Percentiles rank a stretch among this genome's conserved stretches.
phyloP scores from a whole-genome alignment of 2,113 vertebrate genomes.

The Chlorodrepanis virens region DNA sequence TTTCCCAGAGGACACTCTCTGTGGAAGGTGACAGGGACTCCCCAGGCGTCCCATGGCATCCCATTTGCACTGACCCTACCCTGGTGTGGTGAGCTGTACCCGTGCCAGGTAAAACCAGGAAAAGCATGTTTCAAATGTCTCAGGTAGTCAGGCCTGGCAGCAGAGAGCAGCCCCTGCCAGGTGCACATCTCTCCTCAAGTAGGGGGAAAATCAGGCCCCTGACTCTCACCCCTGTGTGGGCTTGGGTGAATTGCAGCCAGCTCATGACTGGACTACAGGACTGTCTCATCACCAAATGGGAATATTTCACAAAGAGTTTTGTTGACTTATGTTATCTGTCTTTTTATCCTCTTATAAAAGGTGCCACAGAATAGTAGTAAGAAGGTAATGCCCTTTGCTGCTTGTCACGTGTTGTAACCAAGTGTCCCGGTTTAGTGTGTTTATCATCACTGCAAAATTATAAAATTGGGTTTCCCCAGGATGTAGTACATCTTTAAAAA shows the following conservation, averaged over 20 bases:
- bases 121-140: neutral
- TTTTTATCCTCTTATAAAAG: neutral
- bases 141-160: neutral
- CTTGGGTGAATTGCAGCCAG: neutral
- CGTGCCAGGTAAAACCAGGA: rapidly evolving
- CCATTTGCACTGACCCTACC: neutral
- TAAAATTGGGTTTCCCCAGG: neutral
- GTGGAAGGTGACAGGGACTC: neutral
- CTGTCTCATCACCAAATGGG: neutral
- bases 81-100: rapidly evolving
- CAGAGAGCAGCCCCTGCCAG: neutral
- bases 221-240: rapidly evolving
- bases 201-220: rapidly evolving
- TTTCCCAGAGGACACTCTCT: neutral
- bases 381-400: neutral
- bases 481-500: neutral
- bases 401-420: neutral
- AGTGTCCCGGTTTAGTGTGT: neutral
- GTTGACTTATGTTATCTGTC: neutral
- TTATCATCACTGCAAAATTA: neutral
- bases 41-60: neutral
- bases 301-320: neutral
- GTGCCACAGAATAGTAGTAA: neutral
- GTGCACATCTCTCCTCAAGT: rapidly evolving
- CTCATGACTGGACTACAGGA: neutral